Evolutionary conservation across 2,888 invertebrate genomes (phyloP).

Genomic region (Chaetogeoica ovagalla): DNA sequence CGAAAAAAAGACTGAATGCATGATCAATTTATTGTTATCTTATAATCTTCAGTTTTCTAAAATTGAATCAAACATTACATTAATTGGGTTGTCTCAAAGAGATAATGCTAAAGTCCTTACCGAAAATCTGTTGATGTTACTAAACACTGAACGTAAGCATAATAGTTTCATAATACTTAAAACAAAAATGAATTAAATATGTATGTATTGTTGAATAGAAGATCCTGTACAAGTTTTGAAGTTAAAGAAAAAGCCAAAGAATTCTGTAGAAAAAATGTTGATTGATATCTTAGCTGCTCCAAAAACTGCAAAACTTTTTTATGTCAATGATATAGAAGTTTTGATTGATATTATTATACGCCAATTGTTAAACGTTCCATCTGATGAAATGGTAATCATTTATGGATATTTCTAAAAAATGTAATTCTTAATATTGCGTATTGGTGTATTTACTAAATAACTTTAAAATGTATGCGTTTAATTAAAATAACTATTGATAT

Average conservation of each 20-base stretch:
- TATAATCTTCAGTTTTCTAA: constrained; percentile 82
- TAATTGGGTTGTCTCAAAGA: constrained; percentile 57
- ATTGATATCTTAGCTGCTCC: constrained; percentile 81
- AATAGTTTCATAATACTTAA: not conserved
- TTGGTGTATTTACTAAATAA: not conserved
- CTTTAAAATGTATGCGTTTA: too few species aligned
- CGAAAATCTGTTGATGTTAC: constrained; percentile 81
- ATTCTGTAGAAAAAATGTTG: constrained; percentile 86
- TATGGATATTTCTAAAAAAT: not conserved
- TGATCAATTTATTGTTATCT: constrained; percentile 80
- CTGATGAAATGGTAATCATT: constrained; percentile 75
- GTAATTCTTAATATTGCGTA: not conserved
- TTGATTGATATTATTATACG: constrained; percentile 90
- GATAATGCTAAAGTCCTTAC: constrained; percentile 80
- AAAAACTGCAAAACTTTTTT: constrained; percentile 83
- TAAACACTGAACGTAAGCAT: constrained; percentile 83
- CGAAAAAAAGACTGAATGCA: constrained; percentile 81
- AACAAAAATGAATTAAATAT: constrained; percentile 5
- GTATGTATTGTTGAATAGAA: constrained; percentile 63
- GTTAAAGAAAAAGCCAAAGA: constrained; percentile 76
- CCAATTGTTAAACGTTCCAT: constrained; percentile 84
- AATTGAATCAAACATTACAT: constrained; percentile 57
- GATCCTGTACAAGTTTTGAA: constrained; percentile 86
- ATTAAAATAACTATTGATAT: too few species aligned
- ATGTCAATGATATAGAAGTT: constrained; percentile 93